phyloP scores from a whole-genome alignment of 2,888 invertebrate species.

The Ethmia dodecea region DNA sequence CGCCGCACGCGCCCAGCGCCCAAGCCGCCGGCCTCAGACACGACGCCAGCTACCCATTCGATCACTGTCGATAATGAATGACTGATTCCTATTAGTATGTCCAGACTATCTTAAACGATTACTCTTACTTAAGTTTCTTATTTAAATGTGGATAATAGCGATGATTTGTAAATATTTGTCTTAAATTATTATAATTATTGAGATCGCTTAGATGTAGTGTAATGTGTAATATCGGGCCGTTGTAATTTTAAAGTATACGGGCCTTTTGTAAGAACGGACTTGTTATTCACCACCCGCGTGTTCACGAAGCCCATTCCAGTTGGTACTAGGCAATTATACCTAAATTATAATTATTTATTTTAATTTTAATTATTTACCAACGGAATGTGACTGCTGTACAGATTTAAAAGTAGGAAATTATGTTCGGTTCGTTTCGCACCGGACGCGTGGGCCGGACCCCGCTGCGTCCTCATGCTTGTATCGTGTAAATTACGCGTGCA shows the following conservation, averaged over 20 bases:
- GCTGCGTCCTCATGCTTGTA: slow-evolving; percentile 28
- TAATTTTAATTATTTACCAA: slow-evolving; percentile 71
- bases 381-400: slow-evolving; percentile 76
- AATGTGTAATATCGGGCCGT: slow-evolving; percentile 46
- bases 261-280: slow-evolving; percentile 64
- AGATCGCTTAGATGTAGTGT: slow-evolving; percentile 66
- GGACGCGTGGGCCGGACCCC: too few species aligned
- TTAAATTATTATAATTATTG: slow-evolving; percentile 71
- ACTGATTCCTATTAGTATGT: slow-evolving; percentile 76
- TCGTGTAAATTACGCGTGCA: slow-evolving; percentile 46
- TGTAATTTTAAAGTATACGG: slow-evolving; percentile 41
- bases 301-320: slow-evolving; percentile 73
- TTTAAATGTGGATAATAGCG: slow-evolving; percentile 61
- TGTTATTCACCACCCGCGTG: slow-evolving; percentile 75
- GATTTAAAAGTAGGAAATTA: slow-evolving; percentile 63
- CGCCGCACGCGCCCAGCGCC: slow-evolving; percentile 15
- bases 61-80: slow-evolving; percentile 60
- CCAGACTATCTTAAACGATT: slow-evolving; percentile 72
- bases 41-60: slow-evolving; percentile 44
- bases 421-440: slow-evolving; percentile 45
- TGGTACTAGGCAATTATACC: slow-evolving; percentile 74
- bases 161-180: slow-evolving; percentile 71
- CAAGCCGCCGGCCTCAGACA: slow-evolving; percentile 31
- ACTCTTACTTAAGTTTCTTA: slow-evolving; percentile 64
- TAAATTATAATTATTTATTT: slow-evolving; percentile 71